Evolutionary conservation across 2,888 invertebrate species (phyloP).

Genomic region (Amiota minor): DNA sequence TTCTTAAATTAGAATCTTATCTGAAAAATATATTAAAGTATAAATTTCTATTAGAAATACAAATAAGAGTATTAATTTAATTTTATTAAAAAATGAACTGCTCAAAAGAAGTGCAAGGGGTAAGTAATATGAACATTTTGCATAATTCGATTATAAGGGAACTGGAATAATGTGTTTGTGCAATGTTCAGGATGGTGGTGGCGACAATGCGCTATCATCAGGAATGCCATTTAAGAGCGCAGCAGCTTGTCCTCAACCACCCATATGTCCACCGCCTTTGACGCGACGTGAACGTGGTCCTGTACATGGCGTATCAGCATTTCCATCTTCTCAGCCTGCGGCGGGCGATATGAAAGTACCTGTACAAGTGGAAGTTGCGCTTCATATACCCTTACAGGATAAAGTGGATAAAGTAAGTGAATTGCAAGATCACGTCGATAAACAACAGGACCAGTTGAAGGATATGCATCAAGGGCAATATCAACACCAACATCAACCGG

Average conservation of each 20-base stretch:
- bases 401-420: constrained; percentile 41
- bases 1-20: too few relatives aligned
- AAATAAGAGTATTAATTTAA: too few relatives aligned
- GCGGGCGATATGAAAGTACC: constrained; percentile 41
- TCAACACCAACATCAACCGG: constrained; percentile 40
- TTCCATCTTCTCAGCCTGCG: constrained; percentile 38
- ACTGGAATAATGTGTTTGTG: not conserved
- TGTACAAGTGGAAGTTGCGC: not conserved
- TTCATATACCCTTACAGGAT: constrained; percentile 41
- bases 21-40: too few relatives aligned
- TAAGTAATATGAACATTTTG: not conserved
- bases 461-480: constrained; percentile 50
- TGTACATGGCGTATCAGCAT: not conserved
- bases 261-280: constrained; percentile 13
- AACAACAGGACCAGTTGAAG: constrained; percentile 52
- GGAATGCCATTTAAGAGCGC: not conserved
- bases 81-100: not conserved
- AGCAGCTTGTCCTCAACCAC: constrained; percentile 15
- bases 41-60: too few relatives aligned
- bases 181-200: constrained; percentile 1
- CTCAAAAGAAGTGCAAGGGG: not conserved
- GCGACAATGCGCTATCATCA: not conserved
- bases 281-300: not conserved
- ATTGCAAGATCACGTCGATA: constrained; percentile 49
- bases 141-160: too few relatives aligned